Evolutionary conservation across 2,113 vertebrate genomes (phyloP), one percentile per base, ranked within the genome.

Genomic region (Dasyprocta punctata): DNA sequence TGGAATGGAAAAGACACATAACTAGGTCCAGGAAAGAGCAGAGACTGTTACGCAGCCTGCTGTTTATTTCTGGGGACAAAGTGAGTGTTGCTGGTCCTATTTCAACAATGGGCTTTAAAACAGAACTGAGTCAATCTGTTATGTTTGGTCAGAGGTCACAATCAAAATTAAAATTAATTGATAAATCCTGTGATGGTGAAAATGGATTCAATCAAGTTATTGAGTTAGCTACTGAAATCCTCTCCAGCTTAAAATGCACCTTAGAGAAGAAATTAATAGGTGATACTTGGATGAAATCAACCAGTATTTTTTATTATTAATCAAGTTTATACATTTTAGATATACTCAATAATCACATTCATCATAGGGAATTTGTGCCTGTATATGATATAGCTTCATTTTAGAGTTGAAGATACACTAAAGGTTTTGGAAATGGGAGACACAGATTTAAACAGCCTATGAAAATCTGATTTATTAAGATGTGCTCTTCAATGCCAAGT

Each of bases 101-200:
- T 94, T 98, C 99, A 7, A 99, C 99, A 33, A 99, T 99, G 10
- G 99, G 99, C 98, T 99, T 99, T 98, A 99, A 99, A 99, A 99
- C 99, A 0, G 99, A 99, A 96, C 98, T 99, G 93, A 99, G 99
- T 97, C 99, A 99, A 67, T 99, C 99, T 2, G 99, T 99, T 98
- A 99, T 99, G 99, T 99, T 99, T 96, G 99, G 99, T 97, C 99
- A 99, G 99, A 99, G 99, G 98, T 99, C 99, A 99, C 99, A 99
- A 96, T 99, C 89, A 99, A 99, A 99, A 99, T 99, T 99, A 98
- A 99, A 99, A 98, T 98, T 99, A 98, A 99, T 99, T 98, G 99
- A 99, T 98, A 99, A 99, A 98, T 99, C 99, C 36, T 99, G 99
- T 2, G 99, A 99, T 98, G 99, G 99, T 97, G 99, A 99, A 98